Conservation (phyloP, 1,140 invertebrate genomes). For the Papilio aristodemus region DNA sequence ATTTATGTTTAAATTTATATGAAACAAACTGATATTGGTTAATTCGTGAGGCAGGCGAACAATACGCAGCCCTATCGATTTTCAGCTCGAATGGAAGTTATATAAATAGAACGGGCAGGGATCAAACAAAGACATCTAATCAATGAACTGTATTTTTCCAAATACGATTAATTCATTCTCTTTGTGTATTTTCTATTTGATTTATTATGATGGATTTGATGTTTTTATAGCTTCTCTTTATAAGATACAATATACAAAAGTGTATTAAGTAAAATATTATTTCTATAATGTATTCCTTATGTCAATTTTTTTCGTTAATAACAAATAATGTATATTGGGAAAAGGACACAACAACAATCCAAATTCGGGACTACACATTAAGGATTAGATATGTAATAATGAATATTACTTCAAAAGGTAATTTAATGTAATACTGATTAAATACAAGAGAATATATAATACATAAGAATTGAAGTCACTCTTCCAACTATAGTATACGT, state of each 20-base stretch:
- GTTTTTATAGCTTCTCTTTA: neutral
- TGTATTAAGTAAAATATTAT: no score
- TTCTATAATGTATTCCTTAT: no score
- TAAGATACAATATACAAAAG: neutral
- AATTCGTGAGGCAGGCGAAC: conserved; percentile 20
- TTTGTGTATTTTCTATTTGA: conserved; percentile 11
- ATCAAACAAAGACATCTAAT: conserved; percentile 50
- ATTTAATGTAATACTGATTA: no score
- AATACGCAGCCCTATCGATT: conserved; percentile 45
- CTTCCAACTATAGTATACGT: neutral
- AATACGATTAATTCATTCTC: conserved; percentile 34
- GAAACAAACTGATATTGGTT: neutral
- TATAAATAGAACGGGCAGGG: conserved; percentile 51
- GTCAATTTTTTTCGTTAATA: neutral
- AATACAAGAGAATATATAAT: no score
- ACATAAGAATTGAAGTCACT: neutral
- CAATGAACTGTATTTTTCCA: conserved; percentile 47
- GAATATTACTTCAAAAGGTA: neutral
- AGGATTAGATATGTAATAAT: no score
- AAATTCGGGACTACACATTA: no score
- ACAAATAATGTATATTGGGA: no score
- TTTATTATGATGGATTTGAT: conserved; percentile 7
- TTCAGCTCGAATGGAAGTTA: conserved; percentile 41
- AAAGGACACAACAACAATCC: no score
- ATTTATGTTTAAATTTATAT: neutral